Evolutionary conservation across 2,113 vertebrate genomes (phyloP).

Genomic region (Spea bombifrons): DNA sequence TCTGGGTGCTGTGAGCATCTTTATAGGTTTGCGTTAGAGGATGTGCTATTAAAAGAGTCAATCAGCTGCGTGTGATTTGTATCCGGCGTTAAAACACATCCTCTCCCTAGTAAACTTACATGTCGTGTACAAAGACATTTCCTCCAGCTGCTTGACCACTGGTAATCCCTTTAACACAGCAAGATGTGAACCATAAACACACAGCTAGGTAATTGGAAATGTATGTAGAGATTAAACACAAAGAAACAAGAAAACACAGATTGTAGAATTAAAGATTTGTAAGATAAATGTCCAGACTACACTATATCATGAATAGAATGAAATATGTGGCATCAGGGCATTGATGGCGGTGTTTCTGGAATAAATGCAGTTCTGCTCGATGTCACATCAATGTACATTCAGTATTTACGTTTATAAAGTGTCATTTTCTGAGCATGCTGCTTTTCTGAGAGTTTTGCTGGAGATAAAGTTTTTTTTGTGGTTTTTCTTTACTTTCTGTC

Average conservation of each 20-base stretch:
- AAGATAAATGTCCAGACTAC: no score
- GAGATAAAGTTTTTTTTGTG: no score
- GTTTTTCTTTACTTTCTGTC: no score
- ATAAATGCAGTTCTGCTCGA: neutral
- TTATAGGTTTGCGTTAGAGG: neutral
- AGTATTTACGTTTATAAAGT: no score
- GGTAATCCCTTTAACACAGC: conserved; percentile 54
- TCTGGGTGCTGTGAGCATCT: neutral
- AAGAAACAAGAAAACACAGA: neutral
- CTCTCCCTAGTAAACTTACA: conserved; percentile 52
- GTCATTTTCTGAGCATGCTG: no score
- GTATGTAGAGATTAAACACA: conserved; percentile 50
- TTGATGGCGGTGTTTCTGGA: neutral
- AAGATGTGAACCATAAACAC: conserved; percentile 58
- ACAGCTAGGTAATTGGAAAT: conserved; percentile 58
- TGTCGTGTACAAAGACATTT: conserved; percentile 50
- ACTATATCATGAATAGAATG: neutral
- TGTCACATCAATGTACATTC: neutral
- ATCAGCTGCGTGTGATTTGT: neutral
- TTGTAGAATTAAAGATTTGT: neutral
- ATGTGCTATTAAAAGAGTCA: neutral
- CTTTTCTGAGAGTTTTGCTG: no score
- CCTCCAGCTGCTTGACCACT: conserved; percentile 57
- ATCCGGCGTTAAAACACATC: conserved; percentile 47
- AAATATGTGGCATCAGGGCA: no score